A percentile compares a stretch with the other conserved stretches of the same genome.
phyloP scores from a whole-genome alignment of 2,888 invertebrate species.

The Athetis lepigone region DNA sequence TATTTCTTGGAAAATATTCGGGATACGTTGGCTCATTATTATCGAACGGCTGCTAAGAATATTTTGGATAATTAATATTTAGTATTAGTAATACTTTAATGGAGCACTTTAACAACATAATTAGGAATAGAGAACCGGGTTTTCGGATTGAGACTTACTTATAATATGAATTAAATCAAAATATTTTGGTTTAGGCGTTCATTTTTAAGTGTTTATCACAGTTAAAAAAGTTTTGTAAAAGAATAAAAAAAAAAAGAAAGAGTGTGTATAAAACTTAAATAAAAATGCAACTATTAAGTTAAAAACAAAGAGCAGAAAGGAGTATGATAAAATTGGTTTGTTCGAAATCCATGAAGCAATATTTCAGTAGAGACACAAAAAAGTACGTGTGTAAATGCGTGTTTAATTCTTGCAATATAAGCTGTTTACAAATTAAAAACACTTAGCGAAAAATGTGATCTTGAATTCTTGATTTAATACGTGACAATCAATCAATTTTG shows the following conservation, averaged over 20 bases:
- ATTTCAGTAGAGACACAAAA: conserved; percentile 15
- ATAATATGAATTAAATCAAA: no score
- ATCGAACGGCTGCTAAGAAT: conserved; percentile 16
- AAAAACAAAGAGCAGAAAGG: background rate
- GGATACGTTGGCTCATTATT: conserved; percentile 28
- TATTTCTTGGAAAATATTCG: conserved; percentile 59
- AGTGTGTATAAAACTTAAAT: background rate
- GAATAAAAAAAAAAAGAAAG: background rate
- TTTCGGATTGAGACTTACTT: no score
- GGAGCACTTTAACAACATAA: background rate
- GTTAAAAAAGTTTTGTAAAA: background rate
- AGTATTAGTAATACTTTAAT: background rate
- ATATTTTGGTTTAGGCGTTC: background rate
- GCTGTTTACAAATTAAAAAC: conserved; percentile 30
- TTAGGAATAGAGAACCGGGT: background rate
- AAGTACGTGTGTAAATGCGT: conserved; percentile 36
- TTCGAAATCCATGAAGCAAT: conserved; percentile 10
- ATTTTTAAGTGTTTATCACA: background rate
- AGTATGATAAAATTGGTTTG: background rate
- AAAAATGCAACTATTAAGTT: background rate
- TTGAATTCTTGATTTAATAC: conserved; percentile 23
- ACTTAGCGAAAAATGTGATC: conserved; percentile 3
- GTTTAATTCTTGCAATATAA: background rate
- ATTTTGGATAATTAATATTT: conserved; percentile 14
- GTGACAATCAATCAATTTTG: conserved; percentile 36